Conservation (phyloP, 2,797 vertebrate genomes). For the Linurgus olivaceus region DNA sequence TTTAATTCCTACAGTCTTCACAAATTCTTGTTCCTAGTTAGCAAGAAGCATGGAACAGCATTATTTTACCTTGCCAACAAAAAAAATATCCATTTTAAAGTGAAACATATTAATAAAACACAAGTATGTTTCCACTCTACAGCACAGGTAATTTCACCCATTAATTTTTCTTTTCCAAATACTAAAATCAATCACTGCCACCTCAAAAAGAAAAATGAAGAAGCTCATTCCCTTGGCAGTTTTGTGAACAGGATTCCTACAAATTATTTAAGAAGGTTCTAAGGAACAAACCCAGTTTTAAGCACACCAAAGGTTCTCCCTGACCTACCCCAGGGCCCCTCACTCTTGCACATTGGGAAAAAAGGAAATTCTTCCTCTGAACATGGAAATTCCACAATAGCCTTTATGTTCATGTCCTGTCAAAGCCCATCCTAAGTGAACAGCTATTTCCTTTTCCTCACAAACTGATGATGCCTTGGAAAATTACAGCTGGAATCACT, state of each 20-base stretch:
- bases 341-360: neutral
- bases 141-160: neutral
- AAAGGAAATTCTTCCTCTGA: neutral
- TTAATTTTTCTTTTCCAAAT: neutral
- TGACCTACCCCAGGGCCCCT: neutral
- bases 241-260: neutral
- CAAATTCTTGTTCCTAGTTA: conserved; percentile 93
- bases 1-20: conserved; percentile 97
- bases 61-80: neutral
- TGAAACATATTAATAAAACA: neutral
- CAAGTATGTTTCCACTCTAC: neutral
- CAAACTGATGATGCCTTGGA: neutral
- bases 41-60: neutral
- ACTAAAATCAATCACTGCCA: neutral
- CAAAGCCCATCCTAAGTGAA: neutral
- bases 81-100: neutral
- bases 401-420: neutral
- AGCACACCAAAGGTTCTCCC: neutral
- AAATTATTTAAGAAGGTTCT: neutral
- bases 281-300: neutral
- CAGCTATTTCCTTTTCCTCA: neutral
- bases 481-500: neutral
- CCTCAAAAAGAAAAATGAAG: neutral
- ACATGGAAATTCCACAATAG: neutral
- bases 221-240: neutral